phyloP scores from a whole-genome alignment of 2,113 vertebrate genomes.

The Chionis minor region DNA sequence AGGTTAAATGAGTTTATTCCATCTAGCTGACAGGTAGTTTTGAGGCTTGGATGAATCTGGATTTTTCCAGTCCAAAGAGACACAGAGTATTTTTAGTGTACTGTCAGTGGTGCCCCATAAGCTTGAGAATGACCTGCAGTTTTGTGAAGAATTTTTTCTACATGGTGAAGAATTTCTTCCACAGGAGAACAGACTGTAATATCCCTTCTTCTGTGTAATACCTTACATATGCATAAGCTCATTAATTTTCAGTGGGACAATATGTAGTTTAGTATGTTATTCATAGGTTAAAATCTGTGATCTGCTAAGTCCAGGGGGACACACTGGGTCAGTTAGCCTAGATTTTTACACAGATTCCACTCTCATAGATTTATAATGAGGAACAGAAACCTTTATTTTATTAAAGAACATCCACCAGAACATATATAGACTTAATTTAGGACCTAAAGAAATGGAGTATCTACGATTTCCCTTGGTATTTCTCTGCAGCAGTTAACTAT shows the following conservation, averaged over 20 bases:
- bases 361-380: not conserved
- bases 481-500: not conserved
- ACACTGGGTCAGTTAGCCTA: not conserved
- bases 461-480: not conserved
- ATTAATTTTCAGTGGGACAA: not conserved
- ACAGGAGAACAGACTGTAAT: not conserved
- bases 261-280: not conserved
- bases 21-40: not conserved
- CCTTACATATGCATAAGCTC: not conserved
- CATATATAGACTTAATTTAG: not conserved
- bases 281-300: not conserved
- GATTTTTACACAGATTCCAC: not conserved
- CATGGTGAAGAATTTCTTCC: not conserved
- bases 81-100: not conserved
- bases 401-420: not conserved
- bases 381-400: not conserved
- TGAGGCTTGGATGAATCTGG: not conserved
- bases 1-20: not conserved
- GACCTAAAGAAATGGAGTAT: not conserved
- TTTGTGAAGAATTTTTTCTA: not conserved
- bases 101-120: not conserved
- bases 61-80: not conserved
- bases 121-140: not conserved
- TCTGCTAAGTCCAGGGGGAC: not conserved
- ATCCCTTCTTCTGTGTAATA: not conserved